A percentile compares a stretch with the other conserved stretches of the same genome.
These are phyloP conservation scores for Andinoacara biseriatus DNA, from an alignment of 2,113 vertebrate genomes.

Conservation along the genomic window DNA sequence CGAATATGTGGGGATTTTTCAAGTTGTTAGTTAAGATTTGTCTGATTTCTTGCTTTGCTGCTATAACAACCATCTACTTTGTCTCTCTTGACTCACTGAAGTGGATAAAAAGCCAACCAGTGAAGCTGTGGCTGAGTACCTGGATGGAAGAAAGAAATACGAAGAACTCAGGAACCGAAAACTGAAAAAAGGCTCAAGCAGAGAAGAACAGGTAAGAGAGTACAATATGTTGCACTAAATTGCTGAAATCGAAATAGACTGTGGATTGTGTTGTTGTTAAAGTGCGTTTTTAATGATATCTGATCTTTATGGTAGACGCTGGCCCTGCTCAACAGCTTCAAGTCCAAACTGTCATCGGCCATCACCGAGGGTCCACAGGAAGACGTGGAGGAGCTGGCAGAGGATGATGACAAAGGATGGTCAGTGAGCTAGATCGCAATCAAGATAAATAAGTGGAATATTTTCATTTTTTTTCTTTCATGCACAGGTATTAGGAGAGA, in stretches of 20 bases:
- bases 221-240: neutral
- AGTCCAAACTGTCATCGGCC: constrained; percentile 91
- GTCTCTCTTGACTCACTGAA: constrained; percentile 51
- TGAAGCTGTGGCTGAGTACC: constrained; percentile 90
- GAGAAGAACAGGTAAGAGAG: constrained; percentile 70
- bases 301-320: constrained; percentile 82
- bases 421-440: constrained; percentile 72
- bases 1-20: neutral
- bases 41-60: constrained; percentile 1
- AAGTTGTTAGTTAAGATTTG: neutral
- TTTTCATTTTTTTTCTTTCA: neutral
- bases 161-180: constrained; percentile 83
- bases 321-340: constrained; percentile 89
- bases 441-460: neutral
- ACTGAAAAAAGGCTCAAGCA: constrained; percentile 62
- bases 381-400: constrained; percentile 83
- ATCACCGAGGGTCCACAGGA: constrained; percentile 90
- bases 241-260: neutral
- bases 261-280: neutral
- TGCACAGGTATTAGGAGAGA: no score
- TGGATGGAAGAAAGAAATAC: constrained; percentile 91
- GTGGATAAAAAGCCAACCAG: constrained; percentile 78
- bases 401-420: constrained; percentile 95
- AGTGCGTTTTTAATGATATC: neutral
- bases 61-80: neutral